Evolutionary conservation across 2,113 vertebrate genomes (phyloP), one percentile per base, ranked within the genome.

Genomic region (Butorides virescens): DNA sequence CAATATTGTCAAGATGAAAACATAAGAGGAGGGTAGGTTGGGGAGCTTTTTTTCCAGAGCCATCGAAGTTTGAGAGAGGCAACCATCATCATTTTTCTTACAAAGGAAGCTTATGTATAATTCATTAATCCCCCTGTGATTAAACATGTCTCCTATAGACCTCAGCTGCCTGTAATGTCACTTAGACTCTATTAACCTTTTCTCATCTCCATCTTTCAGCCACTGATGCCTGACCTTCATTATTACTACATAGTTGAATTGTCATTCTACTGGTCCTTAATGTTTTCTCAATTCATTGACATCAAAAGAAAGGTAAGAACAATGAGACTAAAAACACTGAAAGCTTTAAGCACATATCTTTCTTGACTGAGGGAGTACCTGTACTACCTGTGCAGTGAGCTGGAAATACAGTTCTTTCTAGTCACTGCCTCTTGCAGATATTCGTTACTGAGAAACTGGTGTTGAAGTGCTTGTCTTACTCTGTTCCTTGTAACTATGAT

Each of bases 271-370:
- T 98, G 99, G 98, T 99, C 99, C 88, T 97, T 99, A 97, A 98
- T 99, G 98, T 99, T 99, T 97, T 99, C 99, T 93, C 99, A 99
- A 96, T 99, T 99, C 97, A 99, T 98, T 95, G 99, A 99, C 77
- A 99, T 99, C 98, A 99, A 98, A 98, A 99, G 99, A 98, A 99
- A 99, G 99, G 99, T 99, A 99, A 98, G 98, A 97, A 36, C 42
- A 63, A 36, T 70, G 34, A 52, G 67, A 85, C 25, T 85, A 15
- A 61, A 91, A 86, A 52, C 18, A 65, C 0, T 15, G 30, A 39
- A 73, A 70, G 42, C 52, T 92, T 52, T 74, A 70, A 71, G 30
- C 25, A 3, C 5, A 1, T 7, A 5, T 50, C 18, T 37, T 88
- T 68, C 13, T 53, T 77, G 67, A 68, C n/a, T 46, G 52, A 52